phyloP scores from a whole-genome alignment of 2,113 vertebrate genomes.

The Odobenus rosmarus region DNA sequence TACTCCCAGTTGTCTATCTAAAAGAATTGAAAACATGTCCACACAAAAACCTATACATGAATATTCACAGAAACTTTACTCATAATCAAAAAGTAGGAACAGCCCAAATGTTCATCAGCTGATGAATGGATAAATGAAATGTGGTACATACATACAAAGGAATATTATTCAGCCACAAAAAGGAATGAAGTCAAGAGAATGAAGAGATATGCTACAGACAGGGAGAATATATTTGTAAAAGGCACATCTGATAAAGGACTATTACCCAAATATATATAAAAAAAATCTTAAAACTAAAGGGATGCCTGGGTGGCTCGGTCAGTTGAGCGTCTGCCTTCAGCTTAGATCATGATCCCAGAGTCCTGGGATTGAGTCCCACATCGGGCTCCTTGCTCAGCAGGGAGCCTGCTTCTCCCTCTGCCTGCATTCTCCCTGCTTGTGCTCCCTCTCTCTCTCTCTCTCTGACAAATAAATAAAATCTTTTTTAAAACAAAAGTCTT shows the following conservation, averaged over 20 bases:
- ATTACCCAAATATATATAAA: not conserved
- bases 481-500: not conserved
- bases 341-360: too few relatives aligned
- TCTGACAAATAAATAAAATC: too few relatives aligned
- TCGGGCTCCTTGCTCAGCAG: too few relatives aligned
- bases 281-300: too few relatives aligned
- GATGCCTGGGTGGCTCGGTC: too few relatives aligned
- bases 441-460: too few relatives aligned
- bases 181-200: not conserved
- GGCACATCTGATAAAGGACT: not conserved
- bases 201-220: not conserved
- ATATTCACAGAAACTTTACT: not conserved
- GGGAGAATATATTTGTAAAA: not conserved
- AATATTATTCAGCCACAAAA: not conserved
- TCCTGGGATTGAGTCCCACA: too few relatives aligned
- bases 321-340: too few relatives aligned
- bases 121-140: not conserved
- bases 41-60: not conserved
- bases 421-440: too few relatives aligned
- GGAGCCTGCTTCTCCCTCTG: too few relatives aligned
- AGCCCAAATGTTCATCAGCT: not conserved
- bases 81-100: not conserved
- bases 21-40: not conserved
- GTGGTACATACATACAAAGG: not conserved
- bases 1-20: not conserved